Percentiles rank a stretch among this genome's conserved stretches.
Conservation (phyloP, 2,797 vertebrate species). For the Tragopan temminckii region DNA sequence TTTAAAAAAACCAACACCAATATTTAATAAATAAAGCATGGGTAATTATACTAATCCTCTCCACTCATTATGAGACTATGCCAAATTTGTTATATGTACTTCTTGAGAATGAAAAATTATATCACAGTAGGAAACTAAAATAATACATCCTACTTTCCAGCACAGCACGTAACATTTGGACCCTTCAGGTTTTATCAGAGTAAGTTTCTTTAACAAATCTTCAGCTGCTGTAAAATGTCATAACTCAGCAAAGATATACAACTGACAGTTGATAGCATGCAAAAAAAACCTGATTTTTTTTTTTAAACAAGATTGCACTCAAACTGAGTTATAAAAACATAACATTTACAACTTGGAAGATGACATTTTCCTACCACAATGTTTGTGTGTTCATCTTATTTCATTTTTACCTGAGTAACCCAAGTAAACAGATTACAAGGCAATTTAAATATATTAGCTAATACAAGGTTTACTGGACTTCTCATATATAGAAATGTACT, state of each 20-base stretch:
- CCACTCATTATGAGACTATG: not conserved
- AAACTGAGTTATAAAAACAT: conserved; percentile 38
- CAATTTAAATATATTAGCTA: conserved; percentile 69
- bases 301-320: conserved; percentile 10
- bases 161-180: conserved; percentile 35
- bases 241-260: not conserved
- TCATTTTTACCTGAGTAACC: conserved; percentile 81
- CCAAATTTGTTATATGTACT: conserved; percentile 15
- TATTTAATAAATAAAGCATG: conserved; percentile 46
- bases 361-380: conserved; percentile 52
- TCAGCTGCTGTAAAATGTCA: not conserved
- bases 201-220: conserved; percentile 8
- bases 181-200: conserved; percentile 14
- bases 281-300: not conserved
- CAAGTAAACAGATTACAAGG: conserved; percentile 81
- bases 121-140: conserved; percentile 4
- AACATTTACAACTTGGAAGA: conserved; percentile 62
- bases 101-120: conserved; percentile 56
- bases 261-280: not conserved
- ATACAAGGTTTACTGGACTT: conserved; percentile 63
- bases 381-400: conserved; percentile 37
- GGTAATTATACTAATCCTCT: conserved; percentile 8
- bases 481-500: conserved; percentile 71
- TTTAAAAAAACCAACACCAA: not conserved
- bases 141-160: conserved; percentile 13